These are phyloP conservation scores for Apamea anceps DNA, from an alignment of 2,888 invertebrate genomes.

Conservation along the genomic window DNA sequence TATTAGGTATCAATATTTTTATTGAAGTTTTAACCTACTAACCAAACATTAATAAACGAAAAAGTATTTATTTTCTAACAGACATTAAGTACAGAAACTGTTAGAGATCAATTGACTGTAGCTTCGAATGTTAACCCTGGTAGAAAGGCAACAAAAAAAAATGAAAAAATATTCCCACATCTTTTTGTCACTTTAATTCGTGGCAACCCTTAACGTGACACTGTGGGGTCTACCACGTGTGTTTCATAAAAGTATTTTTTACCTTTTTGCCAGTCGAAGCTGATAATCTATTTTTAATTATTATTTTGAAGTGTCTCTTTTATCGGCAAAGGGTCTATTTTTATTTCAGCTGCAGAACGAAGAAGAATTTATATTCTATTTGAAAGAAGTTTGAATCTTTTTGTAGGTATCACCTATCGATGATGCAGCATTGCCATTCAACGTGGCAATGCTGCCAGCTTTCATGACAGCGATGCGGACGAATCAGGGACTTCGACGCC, in stretches of 20 bases:
- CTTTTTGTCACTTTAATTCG: not conserved
- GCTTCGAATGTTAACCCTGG: no score
- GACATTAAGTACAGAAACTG: not conserved
- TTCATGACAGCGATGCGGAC: not conserved
- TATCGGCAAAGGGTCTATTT: not conserved
- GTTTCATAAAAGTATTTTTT: slow-evolving; percentile 67
- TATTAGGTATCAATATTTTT: not conserved
- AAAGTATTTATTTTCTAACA: not conserved
- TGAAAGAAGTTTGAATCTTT: not conserved
- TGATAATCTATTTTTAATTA: slow-evolving; percentile 64
- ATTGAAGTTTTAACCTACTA: not conserved
- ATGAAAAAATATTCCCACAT: not conserved
- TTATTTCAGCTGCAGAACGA: no score
- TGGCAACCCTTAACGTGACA: slow-evolving; percentile 40
- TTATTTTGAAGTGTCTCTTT: slow-evolving; percentile 24
- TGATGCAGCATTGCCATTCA: not conserved
- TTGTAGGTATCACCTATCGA: not conserved
- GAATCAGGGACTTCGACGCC: not conserved
- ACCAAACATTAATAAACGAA: not conserved
- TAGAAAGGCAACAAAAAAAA: not conserved
- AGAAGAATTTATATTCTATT: not conserved
- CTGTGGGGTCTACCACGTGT: slow-evolving; percentile 75
- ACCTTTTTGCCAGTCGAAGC: slow-evolving; percentile 44
- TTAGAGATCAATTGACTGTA: not conserved
- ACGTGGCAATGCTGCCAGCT: not conserved